These are phyloP conservation scores for Setipinna tenuifilis DNA, from an alignment of 2,797 vertebrate genomes.

Conservation along the genomic window DNA sequence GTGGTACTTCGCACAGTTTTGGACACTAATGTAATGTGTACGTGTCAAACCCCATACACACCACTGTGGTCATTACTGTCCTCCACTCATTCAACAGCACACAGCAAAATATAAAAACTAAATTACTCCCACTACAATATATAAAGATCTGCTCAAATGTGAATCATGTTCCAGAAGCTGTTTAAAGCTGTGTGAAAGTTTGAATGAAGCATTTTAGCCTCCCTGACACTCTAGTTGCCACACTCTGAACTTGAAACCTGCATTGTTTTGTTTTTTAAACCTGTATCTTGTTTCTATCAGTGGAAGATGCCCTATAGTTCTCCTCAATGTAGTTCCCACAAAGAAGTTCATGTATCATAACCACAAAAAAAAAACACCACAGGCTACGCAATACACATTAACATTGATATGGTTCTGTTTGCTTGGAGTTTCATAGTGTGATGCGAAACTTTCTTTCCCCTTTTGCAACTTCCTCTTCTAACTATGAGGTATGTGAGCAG, in stretches of 20 bases:
- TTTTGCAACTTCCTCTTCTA: constrained; percentile 60
- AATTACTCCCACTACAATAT: neutral
- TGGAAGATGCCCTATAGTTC: neutral
- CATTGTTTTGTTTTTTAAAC: neutral
- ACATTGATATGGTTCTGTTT: neutral
- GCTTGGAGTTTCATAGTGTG: constrained; percentile 40
- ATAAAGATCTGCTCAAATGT: no score
- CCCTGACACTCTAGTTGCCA: neutral
- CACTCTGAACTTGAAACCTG: neutral
- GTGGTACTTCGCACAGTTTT: neutral
- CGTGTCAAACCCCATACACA: neutral
- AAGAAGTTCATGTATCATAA: neutral
- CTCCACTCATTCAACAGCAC: neutral
- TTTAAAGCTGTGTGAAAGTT: neutral
- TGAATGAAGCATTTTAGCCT: neutral
- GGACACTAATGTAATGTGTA: neutral
- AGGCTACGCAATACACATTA: neutral
- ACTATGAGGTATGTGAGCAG: constrained; percentile 38
- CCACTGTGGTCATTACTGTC: neutral
- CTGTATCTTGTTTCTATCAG: neutral
- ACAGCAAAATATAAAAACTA: neutral
- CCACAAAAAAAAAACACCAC: neutral
- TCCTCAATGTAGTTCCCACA: neutral
- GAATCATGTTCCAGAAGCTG: neutral
- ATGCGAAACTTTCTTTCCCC: constrained; percentile 45